Base-by-base conservation (phyloP, 64 coral and sea anemone genomes). In the Montipora efflorescens region DNA sequence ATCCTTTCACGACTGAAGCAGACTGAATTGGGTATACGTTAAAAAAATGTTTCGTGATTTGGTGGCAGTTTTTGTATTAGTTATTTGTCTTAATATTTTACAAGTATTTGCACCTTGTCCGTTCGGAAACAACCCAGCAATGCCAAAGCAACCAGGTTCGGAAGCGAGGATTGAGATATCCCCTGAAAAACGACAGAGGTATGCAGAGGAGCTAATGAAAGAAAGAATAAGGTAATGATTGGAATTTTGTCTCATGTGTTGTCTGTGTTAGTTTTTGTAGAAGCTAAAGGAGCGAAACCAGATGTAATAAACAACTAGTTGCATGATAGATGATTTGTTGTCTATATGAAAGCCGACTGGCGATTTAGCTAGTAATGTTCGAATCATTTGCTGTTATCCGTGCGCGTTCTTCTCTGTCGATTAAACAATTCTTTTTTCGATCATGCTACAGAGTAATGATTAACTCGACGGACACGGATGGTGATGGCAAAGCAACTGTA, bases 401-500 rank as follows among this genome's bases (percentile, higher is more conserved):
- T 71, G 5, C 20, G 44, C 16, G 76, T 19, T 19, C 2, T 78
- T 49, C 4, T 48, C 47, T 14, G 61, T 16, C 4, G 5, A 46
- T 44, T 23, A 8, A 16, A 8, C 23, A 76, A 44, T 48, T 76
- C 14, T 45, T 47, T 78, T 48, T 13, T 78, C 46, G 47, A 6
- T 48, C 47, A 8, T 49, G 44, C 79, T 81, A 14, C 15, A 93
- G 92, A 20, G 2, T 1, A 16, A 28, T 93, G 9, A 3, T 93
- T 14, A n/a, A n/a, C 58, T 20, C 71, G 3, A 74, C 69, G 45
- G 92, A 93, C 58, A 72, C 9, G 4, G 36, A 93, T 8, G 18
- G 53, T 5, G 84, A 93, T 74, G 59, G 75, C 0, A 93, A 88
- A 93, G 4, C 87, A 1, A 12, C 75, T 55, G n/a, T 68, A 18